Conservation (phyloP, 1,140 invertebrate species). For the Ips nitidus region DNA sequence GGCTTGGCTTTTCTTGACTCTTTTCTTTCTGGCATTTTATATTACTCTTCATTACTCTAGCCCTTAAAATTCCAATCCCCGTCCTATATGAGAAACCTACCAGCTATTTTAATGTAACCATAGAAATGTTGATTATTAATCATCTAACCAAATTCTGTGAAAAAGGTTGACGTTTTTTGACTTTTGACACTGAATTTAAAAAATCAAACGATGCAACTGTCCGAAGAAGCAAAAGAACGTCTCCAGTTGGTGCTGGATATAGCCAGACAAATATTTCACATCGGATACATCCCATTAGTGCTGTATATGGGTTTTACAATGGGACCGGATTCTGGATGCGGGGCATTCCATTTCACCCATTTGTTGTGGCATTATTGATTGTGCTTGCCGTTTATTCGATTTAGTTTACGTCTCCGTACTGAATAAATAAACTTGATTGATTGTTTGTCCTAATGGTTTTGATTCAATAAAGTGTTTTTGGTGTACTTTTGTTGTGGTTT, state of each 20-base stretch:
- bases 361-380: slow-evolving; percentile 47
- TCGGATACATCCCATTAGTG: slow-evolving; percentile 47
- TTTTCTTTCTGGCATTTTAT: too few relatives aligned
- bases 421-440: too few relatives aligned
- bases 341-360: slow-evolving; percentile 44
- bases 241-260: slow-evolving; percentile 40
- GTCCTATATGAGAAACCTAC: too few relatives aligned
- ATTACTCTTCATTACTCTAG: too few relatives aligned
- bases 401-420: too few relatives aligned
- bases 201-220: slow-evolving; percentile 26
- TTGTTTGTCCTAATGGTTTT: not conserved
- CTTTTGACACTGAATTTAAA: not conserved
- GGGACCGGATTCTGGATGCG: slow-evolving; percentile 44
- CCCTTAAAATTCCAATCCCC: too few relatives aligned
- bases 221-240: slow-evolving; percentile 39
- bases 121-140: too few relatives aligned
- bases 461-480: not conserved
- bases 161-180: not conserved
- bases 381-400: not conserved
- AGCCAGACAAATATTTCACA: slow-evolving; percentile 41
- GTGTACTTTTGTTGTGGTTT: not conserved
- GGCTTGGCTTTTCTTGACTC: too few relatives aligned
- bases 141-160: too few relatives aligned
- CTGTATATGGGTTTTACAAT: slow-evolving; percentile 47
- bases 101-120: too few relatives aligned